Evolutionary conservation across 2,113 vertebrate species (phyloP).

Genomic region (Narcine bancroftii): DNA sequence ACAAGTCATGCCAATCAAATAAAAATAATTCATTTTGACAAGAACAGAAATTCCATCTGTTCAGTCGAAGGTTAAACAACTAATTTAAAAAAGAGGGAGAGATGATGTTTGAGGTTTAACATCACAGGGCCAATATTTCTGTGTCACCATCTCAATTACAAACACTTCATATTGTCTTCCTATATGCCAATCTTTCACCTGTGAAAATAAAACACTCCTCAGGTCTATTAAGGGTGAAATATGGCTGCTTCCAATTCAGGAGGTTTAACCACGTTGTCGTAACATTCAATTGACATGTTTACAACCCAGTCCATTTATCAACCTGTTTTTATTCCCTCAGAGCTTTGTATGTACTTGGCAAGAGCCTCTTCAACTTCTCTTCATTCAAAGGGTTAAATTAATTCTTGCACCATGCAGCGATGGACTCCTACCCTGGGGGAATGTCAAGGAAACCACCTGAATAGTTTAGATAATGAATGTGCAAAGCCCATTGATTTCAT

Average conservation of each 20-base stretch:
- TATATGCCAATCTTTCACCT: background rate
- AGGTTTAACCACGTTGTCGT: background rate
- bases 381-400: slow-evolving; percentile 21
- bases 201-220: slow-evolving; percentile 21
- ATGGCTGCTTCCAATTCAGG: background rate
- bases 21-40: background rate
- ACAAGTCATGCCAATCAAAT: background rate
- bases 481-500: slow-evolving; percentile 38
- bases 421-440: slow-evolving; percentile 29
- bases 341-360: background rate
- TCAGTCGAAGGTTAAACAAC: background rate
- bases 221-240: slow-evolving; percentile 20
- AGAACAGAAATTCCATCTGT: background rate
- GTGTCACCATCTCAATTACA: background rate
- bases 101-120: background rate
- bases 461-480: slow-evolving; percentile 42
- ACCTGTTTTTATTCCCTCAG: background rate
- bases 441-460: slow-evolving; percentile 34
- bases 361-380: background rate
- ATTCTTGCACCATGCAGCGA: background rate
- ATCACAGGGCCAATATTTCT: background rate
- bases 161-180: background rate
- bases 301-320: background rate
- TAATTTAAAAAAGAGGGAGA: background rate
- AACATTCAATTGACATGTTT: background rate